Base-by-base conservation (phyloP, 1,140 invertebrate genomes). In the Piezodorus guildinii region DNA sequence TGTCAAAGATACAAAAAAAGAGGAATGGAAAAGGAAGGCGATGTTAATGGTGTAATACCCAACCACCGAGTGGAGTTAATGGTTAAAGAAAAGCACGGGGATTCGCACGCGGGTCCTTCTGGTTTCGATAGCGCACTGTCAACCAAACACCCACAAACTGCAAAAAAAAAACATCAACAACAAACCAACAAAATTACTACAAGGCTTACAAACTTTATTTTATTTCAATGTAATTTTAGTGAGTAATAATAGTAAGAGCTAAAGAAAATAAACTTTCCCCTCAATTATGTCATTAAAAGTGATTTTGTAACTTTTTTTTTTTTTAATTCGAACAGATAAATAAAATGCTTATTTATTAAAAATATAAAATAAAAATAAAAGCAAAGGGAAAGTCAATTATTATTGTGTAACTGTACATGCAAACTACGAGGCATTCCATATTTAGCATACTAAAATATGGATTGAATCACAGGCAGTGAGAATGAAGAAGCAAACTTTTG, bases 141-240 rank as follows among this genome's bases (percentile, higher is more conserved):
- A 97, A 84, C 91, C 92, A 95, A 69, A 97, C 91, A 78, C 94
- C 94, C 77, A 96, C 81, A 81, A 96, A 93, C 93, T 96, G 86
- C n/a, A 62, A 62, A 62, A 25, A 62, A 21, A 43, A 23, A 39
- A 62, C 44, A 62, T 23, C 52, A 56, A 19, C 52, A 56, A 21
- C 52, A 56, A 39, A 56, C 52, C 52, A 56, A 56, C 52, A 56
- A 56, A 56, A 56, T 56, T 56, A 56, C 34, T 39, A 39, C 34
- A 39, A 39, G 34, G 34, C 34, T 39, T 39, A 39, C 34, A 39
- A 39, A 39, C 34, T 39, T 39, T 39, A 30, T 30, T 30, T 30
- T 30, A 30, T 30, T 30, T 3, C 8, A 1, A 39, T 39, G 6
- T 39, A 10, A 39, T 39, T 10, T 39, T 39, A 10, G 34, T 39